Conservation (phyloP, 2,888 invertebrate species). For the Himalopsyche japonica region DNA sequence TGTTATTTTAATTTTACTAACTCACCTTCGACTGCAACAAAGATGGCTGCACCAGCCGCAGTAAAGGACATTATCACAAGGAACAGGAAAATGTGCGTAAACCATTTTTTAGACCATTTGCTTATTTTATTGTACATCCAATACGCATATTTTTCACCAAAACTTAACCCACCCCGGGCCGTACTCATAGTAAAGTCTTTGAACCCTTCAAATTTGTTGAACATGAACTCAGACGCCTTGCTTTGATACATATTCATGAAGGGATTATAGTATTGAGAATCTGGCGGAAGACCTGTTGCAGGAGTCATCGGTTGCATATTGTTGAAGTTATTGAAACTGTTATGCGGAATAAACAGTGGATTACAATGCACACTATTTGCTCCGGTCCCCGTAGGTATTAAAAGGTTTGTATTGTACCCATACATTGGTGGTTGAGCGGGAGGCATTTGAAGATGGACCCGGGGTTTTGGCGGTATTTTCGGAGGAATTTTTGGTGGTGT, state of each 20-base stretch:
- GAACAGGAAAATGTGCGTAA: slow-evolving; percentile 85
- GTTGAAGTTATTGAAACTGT: slow-evolving; percentile 44
- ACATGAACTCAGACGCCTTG: slow-evolving; percentile 77
- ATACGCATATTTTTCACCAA: slow-evolving; percentile 80
- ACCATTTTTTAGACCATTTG: slow-evolving; percentile 80
- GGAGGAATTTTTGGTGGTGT: slow-evolving; percentile 50
- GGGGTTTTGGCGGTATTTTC: slow-evolving; percentile 50
- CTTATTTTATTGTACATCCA: slow-evolving; percentile 80
- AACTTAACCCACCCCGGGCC: slow-evolving; percentile 78
- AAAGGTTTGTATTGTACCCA: not conserved
- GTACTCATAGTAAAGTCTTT: slow-evolving; percentile 74
- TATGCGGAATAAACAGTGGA: slow-evolving; percentile 23
- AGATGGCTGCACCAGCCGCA: slow-evolving; percentile 78
- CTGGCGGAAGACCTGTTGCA: slow-evolving; percentile 50
- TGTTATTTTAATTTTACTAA: slow-evolving; percentile 18
- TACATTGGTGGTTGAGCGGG: slow-evolving; percentile 46
- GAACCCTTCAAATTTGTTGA: slow-evolving; percentile 77
- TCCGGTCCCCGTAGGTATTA: slow-evolving; percentile 23
- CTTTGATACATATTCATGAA: slow-evolving; percentile 61
- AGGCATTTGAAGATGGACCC: slow-evolving; percentile 59
- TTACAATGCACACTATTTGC: slow-evolving; percentile 23
- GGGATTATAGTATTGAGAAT: slow-evolving; percentile 51
- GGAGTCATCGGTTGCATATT: slow-evolving; percentile 49
- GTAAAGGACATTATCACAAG: slow-evolving; percentile 78
- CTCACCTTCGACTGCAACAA: slow-evolving; percentile 78